phyloP scores from a whole-genome alignment of 2,797 vertebrate species.

The Emydoidea blandingii region DNA sequence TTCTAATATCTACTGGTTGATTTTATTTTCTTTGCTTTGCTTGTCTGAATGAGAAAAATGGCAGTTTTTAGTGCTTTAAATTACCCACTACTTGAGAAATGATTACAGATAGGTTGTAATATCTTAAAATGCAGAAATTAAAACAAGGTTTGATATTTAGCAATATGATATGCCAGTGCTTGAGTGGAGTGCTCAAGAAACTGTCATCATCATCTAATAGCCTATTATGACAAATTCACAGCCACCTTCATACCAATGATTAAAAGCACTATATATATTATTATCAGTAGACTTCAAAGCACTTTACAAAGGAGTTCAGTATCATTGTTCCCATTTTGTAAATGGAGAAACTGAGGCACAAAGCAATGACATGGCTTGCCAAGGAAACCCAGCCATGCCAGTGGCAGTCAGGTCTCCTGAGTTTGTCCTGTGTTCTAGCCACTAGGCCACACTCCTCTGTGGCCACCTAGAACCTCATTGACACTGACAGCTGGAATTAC shows the following conservation, averaged over 20 bases:
- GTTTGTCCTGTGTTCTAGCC: background rate
- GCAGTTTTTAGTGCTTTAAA: constrained; percentile 69
- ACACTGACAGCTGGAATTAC: background rate
- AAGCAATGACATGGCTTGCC: background rate
- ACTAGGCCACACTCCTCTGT: background rate
- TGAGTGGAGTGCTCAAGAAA: constrained; percentile 23
- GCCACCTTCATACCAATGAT: constrained; percentile 42
- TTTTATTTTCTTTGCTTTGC: constrained; percentile 59
- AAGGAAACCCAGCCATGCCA: background rate
- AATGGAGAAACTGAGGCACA: constrained; percentile 19
- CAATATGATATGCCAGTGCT: background rate
- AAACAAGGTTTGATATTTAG: constrained; percentile 59
- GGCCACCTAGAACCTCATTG: background rate
- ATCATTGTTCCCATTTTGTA: background rate
- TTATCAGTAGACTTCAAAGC: background rate
- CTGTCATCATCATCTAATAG: constrained; percentile 28
- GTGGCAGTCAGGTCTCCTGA: background rate
- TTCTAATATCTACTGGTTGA: constrained; percentile 73
- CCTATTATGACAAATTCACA: background rate
- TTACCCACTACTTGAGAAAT: constrained; percentile 66
- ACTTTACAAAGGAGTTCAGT: constrained; percentile 11
- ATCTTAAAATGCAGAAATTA: constrained; percentile 71
- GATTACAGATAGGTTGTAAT: constrained; percentile 56
- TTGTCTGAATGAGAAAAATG: constrained; percentile 72
- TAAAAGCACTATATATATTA: background rate